Evolutionary conservation across 2,113 vertebrate genomes (phyloP), one percentile per base, ranked within the genome.

Genomic region (Clarias macrocephalus): DNA sequence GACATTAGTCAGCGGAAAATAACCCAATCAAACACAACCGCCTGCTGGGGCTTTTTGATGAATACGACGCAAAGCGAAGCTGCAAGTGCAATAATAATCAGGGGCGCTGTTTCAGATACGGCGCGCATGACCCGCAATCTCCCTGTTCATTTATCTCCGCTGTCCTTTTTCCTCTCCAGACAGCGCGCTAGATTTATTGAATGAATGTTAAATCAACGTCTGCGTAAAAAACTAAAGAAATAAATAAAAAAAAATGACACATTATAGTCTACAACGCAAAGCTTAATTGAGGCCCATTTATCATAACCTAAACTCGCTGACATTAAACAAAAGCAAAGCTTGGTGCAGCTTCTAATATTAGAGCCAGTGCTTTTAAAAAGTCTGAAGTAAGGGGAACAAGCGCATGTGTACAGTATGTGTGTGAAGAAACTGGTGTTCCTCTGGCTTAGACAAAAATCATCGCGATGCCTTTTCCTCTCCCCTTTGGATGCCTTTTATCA

Each of bases 1-100:
- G 86, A 83, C 72, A 87, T 90, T 90, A 89, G 88, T 85, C 85
- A 89, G 86, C 65, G 37, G 85, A 84, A 83, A 89, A 90, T 89
- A 89, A 90, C 89, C 88, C 73, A 85, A 90, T 90, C 87, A 83
- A 72, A 73, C 57, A 37, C 70, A 42, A 18, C 73, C 59, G 73
- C 83, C 82, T 52, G 72, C 83, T 59, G 86, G 85, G 73, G 28
- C 52, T 28, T 28, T 83, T 52, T 90, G 88, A 89, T 83, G 66
- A 87, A 90, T 89, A 87, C 65, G 84, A 56, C 33, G 33, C 83
- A 63, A 85, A 82, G 72, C 10, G 16, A 19, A 21, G 59, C 63
- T 66, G 37, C 68, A 3, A 82, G 79, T 81, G 37, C 68, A 77
- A 66, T 87, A 82, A 85, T 85, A 80, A 80, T 83, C 88, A 75